phyloP scores from a whole-genome alignment of 64 coral and sea anemone species.

The Orbicella faveolata region DNA sequence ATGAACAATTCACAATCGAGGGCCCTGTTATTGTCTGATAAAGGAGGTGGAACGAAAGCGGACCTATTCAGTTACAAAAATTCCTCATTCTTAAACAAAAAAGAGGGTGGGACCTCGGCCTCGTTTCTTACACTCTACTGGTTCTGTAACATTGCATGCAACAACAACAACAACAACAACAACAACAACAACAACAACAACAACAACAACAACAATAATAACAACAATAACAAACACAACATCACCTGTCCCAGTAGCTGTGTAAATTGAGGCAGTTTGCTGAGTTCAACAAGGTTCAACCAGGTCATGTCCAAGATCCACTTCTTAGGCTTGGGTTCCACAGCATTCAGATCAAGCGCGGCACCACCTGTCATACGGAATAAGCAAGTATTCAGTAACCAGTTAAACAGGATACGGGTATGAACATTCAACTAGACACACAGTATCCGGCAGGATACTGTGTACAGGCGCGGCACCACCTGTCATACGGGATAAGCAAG shows the following conservation, averaged over 20 bases:
- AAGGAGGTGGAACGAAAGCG: too few relatives aligned
- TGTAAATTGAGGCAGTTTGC: constrained; percentile 91
- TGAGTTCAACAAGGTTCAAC: constrained; percentile 93
- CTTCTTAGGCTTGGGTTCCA: constrained; percentile 99
- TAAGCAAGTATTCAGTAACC: not conserved
- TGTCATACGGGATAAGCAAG: not conserved
- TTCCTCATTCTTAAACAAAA: too few relatives aligned
- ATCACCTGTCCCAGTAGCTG: constrained; percentile 92
- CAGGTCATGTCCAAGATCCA: constrained; percentile 99
- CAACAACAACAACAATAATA: not conserved
- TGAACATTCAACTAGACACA: too few relatives aligned
- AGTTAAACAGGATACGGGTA: not conserved
- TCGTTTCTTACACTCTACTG: too few relatives aligned
- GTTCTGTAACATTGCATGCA: too few relatives aligned
- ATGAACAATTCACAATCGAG: too few relatives aligned
- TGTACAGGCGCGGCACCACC: too few relatives aligned
- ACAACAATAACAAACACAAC: not conserved
- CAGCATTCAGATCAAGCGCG: constrained; percentile 94
- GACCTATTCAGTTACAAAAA: too few relatives aligned
- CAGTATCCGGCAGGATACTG: too few relatives aligned
- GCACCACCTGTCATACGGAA: constrained; percentile 66
- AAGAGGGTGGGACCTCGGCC: too few relatives aligned
- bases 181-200: not conserved
- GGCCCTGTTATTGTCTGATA: too few relatives aligned
- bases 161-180: not conserved